Evolutionary conservation across 2,797 vertebrate genomes (phyloP).

Genomic region (Phyllotis vaccarum): DNA sequence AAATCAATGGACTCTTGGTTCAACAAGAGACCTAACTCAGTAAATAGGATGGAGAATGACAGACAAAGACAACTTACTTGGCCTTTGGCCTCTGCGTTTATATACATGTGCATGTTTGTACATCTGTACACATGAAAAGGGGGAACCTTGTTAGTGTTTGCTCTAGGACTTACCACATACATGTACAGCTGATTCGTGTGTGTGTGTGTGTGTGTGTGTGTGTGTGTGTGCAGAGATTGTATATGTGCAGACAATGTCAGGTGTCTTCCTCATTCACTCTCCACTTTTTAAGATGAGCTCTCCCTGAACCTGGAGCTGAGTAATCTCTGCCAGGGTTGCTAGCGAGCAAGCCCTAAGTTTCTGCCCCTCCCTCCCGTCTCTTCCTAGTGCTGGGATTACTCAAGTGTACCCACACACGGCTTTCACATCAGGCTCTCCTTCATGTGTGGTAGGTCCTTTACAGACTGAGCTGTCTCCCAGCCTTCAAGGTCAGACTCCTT

Average conservation of each 20-base stretch:
- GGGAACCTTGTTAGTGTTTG: background rate
- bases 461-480: background rate
- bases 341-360: background rate
- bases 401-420: no score
- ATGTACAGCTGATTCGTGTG: background rate
- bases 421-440: no score
- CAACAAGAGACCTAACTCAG: background rate
- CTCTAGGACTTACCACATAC: background rate
- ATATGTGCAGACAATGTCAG: background rate
- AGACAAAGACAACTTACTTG: background rate
- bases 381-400: background rate
- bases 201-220: background rate
- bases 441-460: background rate
- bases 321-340: background rate
- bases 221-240: background rate
- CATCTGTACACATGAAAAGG: background rate
- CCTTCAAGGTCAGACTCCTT: background rate
- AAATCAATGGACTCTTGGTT: background rate
- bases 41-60: background rate
- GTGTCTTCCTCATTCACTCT: background rate
- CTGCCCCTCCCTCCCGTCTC: accelerated
- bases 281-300: background rate
- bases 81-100: background rate
- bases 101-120: background rate
- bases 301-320: background rate